phyloP scores from a whole-genome alignment of 2,113 vertebrate genomes.

The Pangasianodon hypophthalmus region DNA sequence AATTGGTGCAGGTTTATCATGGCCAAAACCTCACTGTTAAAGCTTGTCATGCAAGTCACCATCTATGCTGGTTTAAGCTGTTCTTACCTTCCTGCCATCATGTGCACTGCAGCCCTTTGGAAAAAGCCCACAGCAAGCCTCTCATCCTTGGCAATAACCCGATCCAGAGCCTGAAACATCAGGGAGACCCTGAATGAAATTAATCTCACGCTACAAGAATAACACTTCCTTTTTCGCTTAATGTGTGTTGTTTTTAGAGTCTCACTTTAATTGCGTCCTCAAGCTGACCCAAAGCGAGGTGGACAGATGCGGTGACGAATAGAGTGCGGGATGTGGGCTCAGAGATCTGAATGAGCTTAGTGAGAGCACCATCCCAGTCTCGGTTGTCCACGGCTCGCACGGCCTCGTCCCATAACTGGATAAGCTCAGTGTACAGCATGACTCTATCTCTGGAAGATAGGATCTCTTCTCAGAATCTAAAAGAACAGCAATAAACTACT shows the following conservation, averaged over 20 bases:
- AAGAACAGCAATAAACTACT: neutral
- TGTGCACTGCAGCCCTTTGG: conserved; percentile 80
- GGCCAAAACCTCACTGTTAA: neutral
- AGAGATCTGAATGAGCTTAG: conserved; percentile 67
- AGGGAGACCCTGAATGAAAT: neutral
- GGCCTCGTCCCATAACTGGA: conserved; percentile 79
- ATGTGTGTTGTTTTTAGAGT: no score
- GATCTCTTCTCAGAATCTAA: neutral
- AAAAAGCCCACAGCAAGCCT: conserved; percentile 86
- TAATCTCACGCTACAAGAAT: neutral
- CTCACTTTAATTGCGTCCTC: conserved; percentile 76
- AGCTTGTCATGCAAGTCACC: neutral
- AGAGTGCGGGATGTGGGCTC: conserved; percentile 78
- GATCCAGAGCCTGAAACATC: conserved; percentile 75
- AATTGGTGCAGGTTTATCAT: neutral
- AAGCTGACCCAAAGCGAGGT: conserved; percentile 77
- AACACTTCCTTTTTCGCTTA: neutral
- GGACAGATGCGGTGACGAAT: conserved; percentile 79
- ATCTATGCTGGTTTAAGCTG: neutral
- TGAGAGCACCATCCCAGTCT: conserved; percentile 77
- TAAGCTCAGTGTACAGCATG: conserved; percentile 82
- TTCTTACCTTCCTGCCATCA: conserved; percentile 78
- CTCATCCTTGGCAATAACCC: conserved; percentile 77
- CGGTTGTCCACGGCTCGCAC: conserved; percentile 73
- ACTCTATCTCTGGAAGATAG: conserved; percentile 31